Conservation (phyloP, 1,140 invertebrate genomes). For the Drosophila eugracilis region DNA sequence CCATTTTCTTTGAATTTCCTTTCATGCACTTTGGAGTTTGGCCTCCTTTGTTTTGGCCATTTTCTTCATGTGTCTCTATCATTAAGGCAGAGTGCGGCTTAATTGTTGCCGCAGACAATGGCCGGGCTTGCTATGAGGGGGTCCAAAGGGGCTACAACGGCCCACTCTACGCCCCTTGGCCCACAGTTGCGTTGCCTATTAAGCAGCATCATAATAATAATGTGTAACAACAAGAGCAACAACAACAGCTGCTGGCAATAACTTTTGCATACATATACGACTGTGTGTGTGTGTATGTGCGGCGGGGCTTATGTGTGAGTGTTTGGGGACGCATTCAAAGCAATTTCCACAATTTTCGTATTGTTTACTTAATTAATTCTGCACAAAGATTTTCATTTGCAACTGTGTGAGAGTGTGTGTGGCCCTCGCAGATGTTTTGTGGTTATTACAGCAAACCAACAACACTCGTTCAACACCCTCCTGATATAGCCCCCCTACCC, state of each 20-base stretch:
- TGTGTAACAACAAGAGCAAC: conserved; percentile 67
- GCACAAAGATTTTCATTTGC: conserved; percentile 78
- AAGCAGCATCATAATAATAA: conserved; percentile 79
- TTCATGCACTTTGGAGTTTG: conserved; percentile 27
- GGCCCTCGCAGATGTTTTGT: conserved; percentile 65
- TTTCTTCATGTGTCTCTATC: conserved; percentile 56
- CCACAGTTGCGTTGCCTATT: conserved; percentile 52
- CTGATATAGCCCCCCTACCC: too few relatives aligned
- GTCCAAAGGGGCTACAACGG: neutral
- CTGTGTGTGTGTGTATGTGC: neutral
- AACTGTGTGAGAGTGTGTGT: conserved; percentile 15
- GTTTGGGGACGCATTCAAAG: conserved; percentile 79
- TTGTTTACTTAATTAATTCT: conserved; percentile 83
- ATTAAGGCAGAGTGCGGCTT: conserved; percentile 68
- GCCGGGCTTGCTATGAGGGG: neutral
- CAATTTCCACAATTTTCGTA: conserved; percentile 82
- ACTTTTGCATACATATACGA: conserved; percentile 43
- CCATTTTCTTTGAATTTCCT: conserved; percentile 2
- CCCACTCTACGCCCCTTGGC: neutral
- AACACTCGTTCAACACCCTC: conserved; percentile 16
- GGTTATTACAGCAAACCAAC: conserved; percentile 71
- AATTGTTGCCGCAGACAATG: conserved; percentile 70
- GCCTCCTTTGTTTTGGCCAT: conserved; percentile 24
- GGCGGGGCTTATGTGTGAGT: conserved; percentile 21
- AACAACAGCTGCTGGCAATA: conserved; percentile 74